phyloP scores from a whole-genome alignment of 2,113 vertebrate genomes.

The Tenebrosternarchus preto region DNA sequence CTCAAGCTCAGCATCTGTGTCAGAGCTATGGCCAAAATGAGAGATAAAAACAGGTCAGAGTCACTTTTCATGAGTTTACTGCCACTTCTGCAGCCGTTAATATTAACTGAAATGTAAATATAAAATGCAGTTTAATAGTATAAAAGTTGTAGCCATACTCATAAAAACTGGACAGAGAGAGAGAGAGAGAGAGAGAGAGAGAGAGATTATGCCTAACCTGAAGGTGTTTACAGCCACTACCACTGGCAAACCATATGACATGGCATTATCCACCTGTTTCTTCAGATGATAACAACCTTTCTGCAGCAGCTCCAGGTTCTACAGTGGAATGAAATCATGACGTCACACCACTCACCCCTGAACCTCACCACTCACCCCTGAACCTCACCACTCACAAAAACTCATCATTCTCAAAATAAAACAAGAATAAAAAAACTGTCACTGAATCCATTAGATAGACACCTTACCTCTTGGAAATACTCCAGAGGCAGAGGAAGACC shows the following conservation, averaged over 20 bases:
- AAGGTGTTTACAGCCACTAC: constrained; percentile 84
- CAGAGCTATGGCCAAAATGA: constrained; percentile 70
- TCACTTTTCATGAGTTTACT: not conserved
- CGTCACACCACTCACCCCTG: not conserved
- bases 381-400: not conserved
- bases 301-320: constrained; percentile 80
- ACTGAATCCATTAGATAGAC: not conserved
- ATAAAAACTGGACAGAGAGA: too few relatives aligned
- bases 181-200: not conserved
- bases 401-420: too few relatives aligned
- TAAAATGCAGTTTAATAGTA: not conserved
- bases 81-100: not conserved
- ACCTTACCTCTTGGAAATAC: constrained; percentile 78
- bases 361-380: not conserved
- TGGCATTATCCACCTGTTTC: constrained; percentile 83
- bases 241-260: constrained; percentile 79
- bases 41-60: not conserved
- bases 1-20: constrained; percentile 79
- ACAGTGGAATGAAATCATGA: constrained; percentile 10
- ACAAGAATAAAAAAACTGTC: not conserved
- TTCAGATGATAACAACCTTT: constrained; percentile 81
- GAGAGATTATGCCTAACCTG: constrained; percentile 71
- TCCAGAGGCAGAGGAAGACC: constrained; percentile 79
- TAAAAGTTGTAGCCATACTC: too few relatives aligned
- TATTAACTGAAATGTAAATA: not conserved